Percentiles rank a stretch among this genome's conserved stretches.
These are phyloP conservation scores for Panulirus ornatus DNA, from an alignment of 1,140 invertebrate species.

Conservation along the genomic window DNA sequence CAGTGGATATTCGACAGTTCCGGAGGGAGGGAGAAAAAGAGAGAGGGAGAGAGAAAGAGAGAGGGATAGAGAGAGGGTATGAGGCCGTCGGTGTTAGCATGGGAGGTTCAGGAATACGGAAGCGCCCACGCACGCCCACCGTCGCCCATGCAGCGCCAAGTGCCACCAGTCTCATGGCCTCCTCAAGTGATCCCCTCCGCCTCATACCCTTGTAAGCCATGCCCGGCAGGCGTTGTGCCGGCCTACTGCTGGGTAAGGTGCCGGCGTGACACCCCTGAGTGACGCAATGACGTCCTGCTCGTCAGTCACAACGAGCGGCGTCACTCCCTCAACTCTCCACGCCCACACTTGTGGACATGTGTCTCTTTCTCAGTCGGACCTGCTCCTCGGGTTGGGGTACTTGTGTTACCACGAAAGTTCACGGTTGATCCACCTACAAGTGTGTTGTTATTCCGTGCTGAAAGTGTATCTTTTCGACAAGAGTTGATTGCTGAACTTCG, in stretches of 20 bases:
- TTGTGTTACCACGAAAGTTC: too few relatives aligned
- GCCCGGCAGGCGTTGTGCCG: background rate
- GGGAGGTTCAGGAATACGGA: background rate
- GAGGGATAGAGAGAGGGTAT: background rate
- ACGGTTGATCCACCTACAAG: too few relatives aligned
- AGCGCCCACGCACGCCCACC: too few relatives aligned
- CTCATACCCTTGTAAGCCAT: too few relatives aligned
- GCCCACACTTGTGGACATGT: slow-evolving; percentile 2
- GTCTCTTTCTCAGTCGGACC: too few relatives aligned
- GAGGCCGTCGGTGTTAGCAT: background rate
- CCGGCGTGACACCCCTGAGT: slow-evolving; percentile 14
- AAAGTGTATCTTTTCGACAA: too few relatives aligned
- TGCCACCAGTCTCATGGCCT: too few relatives aligned
- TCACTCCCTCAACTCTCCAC: background rate
- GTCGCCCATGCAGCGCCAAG: too few relatives aligned
- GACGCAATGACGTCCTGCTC: slow-evolving; percentile 31
- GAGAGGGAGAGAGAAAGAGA: background rate
- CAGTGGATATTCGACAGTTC: background rate
- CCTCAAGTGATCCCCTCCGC: too few relatives aligned
- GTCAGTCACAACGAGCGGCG: slow-evolving; percentile 13
- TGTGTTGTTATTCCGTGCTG: too few relatives aligned
- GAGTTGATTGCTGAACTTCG: too few relatives aligned
- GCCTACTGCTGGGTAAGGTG: slow-evolving; percentile 6
- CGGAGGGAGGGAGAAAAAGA: background rate
- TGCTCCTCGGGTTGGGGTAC: too few relatives aligned